Evolutionary conservation across 2,888 invertebrate species (phyloP).

Genomic region (Synergus japonicus): DNA sequence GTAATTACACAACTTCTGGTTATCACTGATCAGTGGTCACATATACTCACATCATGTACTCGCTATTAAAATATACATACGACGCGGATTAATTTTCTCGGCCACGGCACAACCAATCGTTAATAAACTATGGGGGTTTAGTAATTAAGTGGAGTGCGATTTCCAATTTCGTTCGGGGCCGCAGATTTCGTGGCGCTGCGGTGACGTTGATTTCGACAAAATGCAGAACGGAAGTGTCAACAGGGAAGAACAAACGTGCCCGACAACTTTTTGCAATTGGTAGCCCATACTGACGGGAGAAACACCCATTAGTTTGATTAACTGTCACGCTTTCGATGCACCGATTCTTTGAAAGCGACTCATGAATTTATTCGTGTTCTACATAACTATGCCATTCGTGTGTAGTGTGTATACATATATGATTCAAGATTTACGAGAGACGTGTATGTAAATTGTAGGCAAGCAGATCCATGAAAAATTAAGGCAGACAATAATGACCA

Average conservation of each 20-base stretch:
- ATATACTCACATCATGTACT: background rate
- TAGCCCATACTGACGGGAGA: slow-evolving; percentile 57
- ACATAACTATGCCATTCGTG: slow-evolving; percentile 54
- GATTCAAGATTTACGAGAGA: background rate
- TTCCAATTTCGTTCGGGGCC: slow-evolving; percentile 63
- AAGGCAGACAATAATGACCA: slow-evolving; percentile 53
- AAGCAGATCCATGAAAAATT: slow-evolving; percentile 47
- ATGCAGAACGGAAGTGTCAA: slow-evolving; percentile 52
- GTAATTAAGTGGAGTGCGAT: slow-evolving; percentile 71
- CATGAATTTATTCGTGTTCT: slow-evolving; percentile 42
- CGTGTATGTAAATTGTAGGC: slow-evolving; percentile 39
- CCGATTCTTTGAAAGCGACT: slow-evolving; percentile 57
- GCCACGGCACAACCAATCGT: slow-evolving; percentile 43
- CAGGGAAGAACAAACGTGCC: background rate
- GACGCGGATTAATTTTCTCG: background rate
- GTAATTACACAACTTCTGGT: background rate
- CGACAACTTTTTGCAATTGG: background rate
- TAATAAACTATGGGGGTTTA: slow-evolving; percentile 58
- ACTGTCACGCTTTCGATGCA: slow-evolving; percentile 64
- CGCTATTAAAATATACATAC: slow-evolving; percentile 8
- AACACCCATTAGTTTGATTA: slow-evolving; percentile 71
- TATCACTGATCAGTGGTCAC: background rate
- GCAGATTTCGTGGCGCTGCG: slow-evolving; percentile 42
- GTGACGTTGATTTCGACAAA: slow-evolving; percentile 35
- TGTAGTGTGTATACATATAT: slow-evolving; percentile 48